A percentile compares a stretch with the other conserved stretches of the same genome.
Evolutionary conservation across 2,888 invertebrate genomes (phyloP).

Genomic region (Leucoma salicis): DNA sequence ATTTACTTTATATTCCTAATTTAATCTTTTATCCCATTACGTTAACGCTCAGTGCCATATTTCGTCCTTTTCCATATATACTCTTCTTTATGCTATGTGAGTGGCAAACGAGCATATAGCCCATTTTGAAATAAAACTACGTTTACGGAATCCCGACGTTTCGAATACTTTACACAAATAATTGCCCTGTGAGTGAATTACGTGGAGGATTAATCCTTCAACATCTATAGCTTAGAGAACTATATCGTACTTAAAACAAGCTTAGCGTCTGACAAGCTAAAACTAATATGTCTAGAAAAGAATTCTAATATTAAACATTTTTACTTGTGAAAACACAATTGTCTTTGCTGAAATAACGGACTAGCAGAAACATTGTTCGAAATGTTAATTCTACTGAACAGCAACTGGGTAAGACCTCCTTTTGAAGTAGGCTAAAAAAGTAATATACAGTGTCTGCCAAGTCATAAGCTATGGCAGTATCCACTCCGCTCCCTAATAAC

Average conservation of each 20-base stretch:
- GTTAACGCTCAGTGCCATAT: not conserved
- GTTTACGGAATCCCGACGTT: no score
- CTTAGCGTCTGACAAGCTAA: no score
- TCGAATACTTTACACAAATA: no score
- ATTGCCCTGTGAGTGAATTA: no score
- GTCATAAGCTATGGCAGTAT: constrained; percentile 44
- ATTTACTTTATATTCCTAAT: constrained; percentile 2
- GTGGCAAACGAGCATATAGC: no score
- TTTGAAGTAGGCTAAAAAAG: constrained; percentile 32
- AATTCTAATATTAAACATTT: not conserved
- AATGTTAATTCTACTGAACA: constrained; percentile 27
- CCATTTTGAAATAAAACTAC: no score
- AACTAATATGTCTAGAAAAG: no score
- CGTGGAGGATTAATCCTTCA: no score
- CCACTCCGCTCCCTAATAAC: constrained; percentile 57
- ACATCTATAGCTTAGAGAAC: no score
- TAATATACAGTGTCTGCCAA: constrained; percentile 40
- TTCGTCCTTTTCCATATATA: constrained; percentile 1
- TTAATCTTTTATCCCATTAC: not conserved
- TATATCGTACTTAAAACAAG: no score
- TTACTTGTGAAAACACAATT: constrained; percentile 19
- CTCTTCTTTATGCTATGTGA: no score
- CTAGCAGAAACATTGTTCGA: constrained; percentile 18
- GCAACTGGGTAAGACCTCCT: constrained; percentile 22
- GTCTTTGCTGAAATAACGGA: constrained; percentile 17